Evolutionary conservation across 2,113 vertebrate species (phyloP).

Genomic region (Gopherus flavomarginatus): DNA sequence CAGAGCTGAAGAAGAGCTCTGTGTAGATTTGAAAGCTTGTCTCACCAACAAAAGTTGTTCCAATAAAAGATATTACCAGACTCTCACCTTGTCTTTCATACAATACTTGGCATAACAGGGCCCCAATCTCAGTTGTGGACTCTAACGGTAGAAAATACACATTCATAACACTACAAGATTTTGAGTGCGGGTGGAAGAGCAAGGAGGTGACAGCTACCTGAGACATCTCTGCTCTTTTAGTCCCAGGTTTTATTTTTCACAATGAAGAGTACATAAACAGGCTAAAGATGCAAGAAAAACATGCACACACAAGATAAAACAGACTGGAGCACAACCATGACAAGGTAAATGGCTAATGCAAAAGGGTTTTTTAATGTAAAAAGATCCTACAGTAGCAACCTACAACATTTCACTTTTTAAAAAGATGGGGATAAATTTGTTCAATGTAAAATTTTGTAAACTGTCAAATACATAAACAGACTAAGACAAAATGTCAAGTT

Average conservation of each 20-base stretch:
- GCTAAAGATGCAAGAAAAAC: not conserved
- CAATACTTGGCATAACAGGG: not conserved
- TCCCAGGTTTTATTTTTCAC: not conserved
- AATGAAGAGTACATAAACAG: fast-evolving
- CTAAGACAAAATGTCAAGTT: conserved; percentile 15
- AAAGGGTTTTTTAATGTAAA: conserved; percentile 10
- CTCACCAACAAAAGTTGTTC: not conserved
- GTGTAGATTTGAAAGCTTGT: not conserved
- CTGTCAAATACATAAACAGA: not conserved
- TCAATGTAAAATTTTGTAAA: conserved; percentile 20
- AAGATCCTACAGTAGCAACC: not conserved
- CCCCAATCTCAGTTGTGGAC: not conserved
- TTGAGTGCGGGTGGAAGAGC: not conserved
- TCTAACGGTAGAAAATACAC: fast-evolving
- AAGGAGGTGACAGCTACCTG: not conserved
- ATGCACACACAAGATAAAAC: not conserved
- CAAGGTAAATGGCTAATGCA: not conserved
- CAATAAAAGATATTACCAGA: not conserved
- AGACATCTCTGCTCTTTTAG: not conserved
- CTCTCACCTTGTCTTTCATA: not conserved
- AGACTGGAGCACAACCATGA: not conserved
- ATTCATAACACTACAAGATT: not conserved
- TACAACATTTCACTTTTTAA: not conserved
- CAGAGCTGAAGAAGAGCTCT: not conserved
- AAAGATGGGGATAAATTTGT: conserved; percentile 22